Base-by-base conservation (phyloP, 2,113 vertebrate species). In the Eupsittula cactorum region DNA sequence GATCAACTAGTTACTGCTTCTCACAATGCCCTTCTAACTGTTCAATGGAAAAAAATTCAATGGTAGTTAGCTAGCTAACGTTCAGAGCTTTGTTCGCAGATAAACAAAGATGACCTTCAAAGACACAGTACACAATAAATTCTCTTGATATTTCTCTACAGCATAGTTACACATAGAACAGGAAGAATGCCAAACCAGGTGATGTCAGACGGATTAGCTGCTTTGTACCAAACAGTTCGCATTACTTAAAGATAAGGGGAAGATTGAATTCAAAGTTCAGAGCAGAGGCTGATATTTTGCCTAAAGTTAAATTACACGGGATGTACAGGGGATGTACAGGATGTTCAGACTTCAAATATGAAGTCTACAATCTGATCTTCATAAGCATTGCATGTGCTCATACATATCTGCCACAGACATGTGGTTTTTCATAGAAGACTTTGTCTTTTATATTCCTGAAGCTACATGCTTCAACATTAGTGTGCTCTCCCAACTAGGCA, bases 171-270 rank as follows among this genome's bases (percentile, higher is more conserved):
- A 94, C 55, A 70, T 0, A 90, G 42, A 67, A 86, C 12, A 76
- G 90, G 90, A 95, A 93, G 68, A 92, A 78, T 92, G 82, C 85
- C 90, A 97, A 88, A 88, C 11, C 88, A 95, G 88, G 85, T 96
- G 92, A 96, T 93, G 93, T 95, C 95, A 95, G 92, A 96, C 78
- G 82, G 80, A 96, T 96, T 93, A 94, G 59, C 85, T 94, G 82
- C 76, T 90, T 93, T 87, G 53, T 77, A 86, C 37, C 63, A 70
- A 83, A 69, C 50, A 86, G 82, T 78, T 95, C 76, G 60, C 50
- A 47, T 95, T 88, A 83, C 73, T 35, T 64, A 47, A 63, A 92
- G 95, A 96, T 95, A 95, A 95, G 67, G 39, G 42, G 29, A 93
- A 79, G 69, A 28, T 24, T 88, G 27, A 80, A 96, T 55, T 80